Conservation (phyloP, 1,140 invertebrate genomes). For the Leptopilina boulardi region DNA sequence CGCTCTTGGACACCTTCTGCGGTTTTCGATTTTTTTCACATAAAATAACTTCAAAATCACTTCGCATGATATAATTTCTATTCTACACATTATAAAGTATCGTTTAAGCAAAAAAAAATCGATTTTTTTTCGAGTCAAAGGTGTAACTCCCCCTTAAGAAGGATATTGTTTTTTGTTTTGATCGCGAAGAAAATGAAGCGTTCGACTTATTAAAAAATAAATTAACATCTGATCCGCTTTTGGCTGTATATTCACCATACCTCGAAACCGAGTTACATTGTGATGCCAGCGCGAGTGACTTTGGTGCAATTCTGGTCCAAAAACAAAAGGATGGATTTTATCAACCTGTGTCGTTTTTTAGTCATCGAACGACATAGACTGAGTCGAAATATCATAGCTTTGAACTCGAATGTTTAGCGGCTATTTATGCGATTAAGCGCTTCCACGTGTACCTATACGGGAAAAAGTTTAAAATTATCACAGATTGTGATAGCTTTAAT, state of each 20-base stretch:
- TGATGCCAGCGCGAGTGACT: background rate
- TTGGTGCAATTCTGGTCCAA: background rate
- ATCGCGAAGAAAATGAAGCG: background rate
- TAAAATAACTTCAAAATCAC: too few relatives aligned
- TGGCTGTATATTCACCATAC: background rate
- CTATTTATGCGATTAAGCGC: background rate
- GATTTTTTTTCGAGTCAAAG: too few relatives aligned
- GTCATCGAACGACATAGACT: background rate
- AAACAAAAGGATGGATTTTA: background rate
- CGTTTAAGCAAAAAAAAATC: too few relatives aligned
- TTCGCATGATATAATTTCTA: too few relatives aligned
- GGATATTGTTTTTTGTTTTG: background rate
- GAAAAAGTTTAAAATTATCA: too few relatives aligned
- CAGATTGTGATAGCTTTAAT: too few relatives aligned
- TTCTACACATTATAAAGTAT: too few relatives aligned
- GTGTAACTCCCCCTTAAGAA: too few relatives aligned
- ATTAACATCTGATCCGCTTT: background rate
- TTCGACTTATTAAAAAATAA: background rate
- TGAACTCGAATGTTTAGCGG: background rate
- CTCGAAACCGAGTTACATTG: background rate
- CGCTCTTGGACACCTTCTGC: too few relatives aligned
- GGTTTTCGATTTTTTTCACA: too few relatives aligned
- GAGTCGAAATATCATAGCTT: background rate
- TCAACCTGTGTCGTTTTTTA: background rate
- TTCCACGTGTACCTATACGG: background rate